Base-by-base conservation (phyloP, 2,888 invertebrate genomes). In the Cactoblastis cactorum region DNA sequence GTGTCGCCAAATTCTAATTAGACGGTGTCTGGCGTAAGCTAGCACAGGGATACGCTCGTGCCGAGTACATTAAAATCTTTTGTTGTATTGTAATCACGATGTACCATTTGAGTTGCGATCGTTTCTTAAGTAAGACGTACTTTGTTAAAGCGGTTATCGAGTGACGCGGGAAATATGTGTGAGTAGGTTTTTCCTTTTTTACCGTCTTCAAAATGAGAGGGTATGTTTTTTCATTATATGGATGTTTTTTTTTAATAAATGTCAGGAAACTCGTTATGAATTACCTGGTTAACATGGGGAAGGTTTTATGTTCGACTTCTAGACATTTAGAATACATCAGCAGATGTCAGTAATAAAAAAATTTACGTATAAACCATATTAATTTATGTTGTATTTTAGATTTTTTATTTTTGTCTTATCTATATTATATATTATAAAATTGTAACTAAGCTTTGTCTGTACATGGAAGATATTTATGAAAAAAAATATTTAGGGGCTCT, bases 1-100 rank as follows among this genome's bases (percentile, higher is more conserved):
- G 83, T 87, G 87, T 84, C 84, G 79, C 80, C 80, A 79, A 81
- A 84, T 86, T 87, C 78, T 89, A 89, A 89, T 89, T 88, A 86
- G 80, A 74, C 69, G 79, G 88, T 88, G 85, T 78, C 87, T 82
- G 88, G 86, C 68, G 74, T 80, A 71, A 82, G 79, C 77, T 79
- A 80, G 88, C 58, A 87, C 88, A 70, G 75, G 60, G 56, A 22
- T 46, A 12, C 32, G 22, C 34, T 46, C 35, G 34, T 22, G 34
- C 46, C 34, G 45, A 34, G 35, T 46, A 46, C 34, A 35, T 34
- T 35, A 19, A 32, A 45, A n/a, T 46, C 45, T 19, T 46, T 46
- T 34, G 34, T 46, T 46, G 45, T 46, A 46, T 19, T 17, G 45
- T 46, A 37, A 57, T 50, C 51, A 61, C 58, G 60, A 59, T 61